phyloP scores from a whole-genome alignment of 2,888 invertebrate species.

The Drosophila eohydei region DNA sequence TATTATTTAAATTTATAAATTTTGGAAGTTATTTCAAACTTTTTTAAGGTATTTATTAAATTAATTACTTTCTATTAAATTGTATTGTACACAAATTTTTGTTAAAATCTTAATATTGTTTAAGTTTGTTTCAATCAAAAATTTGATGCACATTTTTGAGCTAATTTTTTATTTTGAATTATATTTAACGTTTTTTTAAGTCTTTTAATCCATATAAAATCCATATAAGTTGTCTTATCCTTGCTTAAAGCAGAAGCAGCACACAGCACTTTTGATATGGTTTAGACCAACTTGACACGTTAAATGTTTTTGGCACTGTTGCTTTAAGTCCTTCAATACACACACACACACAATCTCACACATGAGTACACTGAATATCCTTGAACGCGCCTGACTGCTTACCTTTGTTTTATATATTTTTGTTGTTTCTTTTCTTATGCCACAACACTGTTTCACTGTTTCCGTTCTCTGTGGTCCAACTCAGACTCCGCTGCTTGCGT shows the following conservation, averaged over 20 bases:
- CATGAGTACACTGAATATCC: slow-evolving; percentile 59
- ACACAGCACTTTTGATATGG: slow-evolving; percentile 51
- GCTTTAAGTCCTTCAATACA: slow-evolving; percentile 55
- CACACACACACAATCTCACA: slow-evolving; percentile 10
- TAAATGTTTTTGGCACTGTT: slow-evolving; percentile 27
- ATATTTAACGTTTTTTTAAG: neutral
- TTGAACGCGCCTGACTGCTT: slow-evolving; percentile 63
- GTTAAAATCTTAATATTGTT: neutral
- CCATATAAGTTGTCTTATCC: slow-evolving; percentile 44
- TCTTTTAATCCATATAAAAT: slow-evolving; percentile 38
- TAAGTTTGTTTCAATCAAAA: neutral
- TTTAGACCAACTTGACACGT: slow-evolving; percentile 17
- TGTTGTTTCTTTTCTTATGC: slow-evolving; percentile 41
- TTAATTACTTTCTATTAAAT: too few species aligned
- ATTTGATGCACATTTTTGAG: neutral
- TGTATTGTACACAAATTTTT: neutral
- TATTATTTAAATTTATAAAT: neutral
- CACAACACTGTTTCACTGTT: slow-evolving; percentile 37
- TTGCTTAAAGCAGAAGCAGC: slow-evolving; percentile 44
- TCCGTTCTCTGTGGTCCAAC: slow-evolving; percentile 54
- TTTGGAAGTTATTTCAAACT: neutral
- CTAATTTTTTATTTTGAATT: neutral
- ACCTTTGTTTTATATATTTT: slow-evolving; percentile 48
- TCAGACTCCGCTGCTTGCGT: slow-evolving; percentile 68
- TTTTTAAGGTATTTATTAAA: too few species aligned